A percentile compares a stretch with the other conserved stretches of the same genome.
These are phyloP conservation scores for Myopa testacea DNA, from an alignment of 2,888 invertebrate genomes.

Conservation along the genomic window DNA sequence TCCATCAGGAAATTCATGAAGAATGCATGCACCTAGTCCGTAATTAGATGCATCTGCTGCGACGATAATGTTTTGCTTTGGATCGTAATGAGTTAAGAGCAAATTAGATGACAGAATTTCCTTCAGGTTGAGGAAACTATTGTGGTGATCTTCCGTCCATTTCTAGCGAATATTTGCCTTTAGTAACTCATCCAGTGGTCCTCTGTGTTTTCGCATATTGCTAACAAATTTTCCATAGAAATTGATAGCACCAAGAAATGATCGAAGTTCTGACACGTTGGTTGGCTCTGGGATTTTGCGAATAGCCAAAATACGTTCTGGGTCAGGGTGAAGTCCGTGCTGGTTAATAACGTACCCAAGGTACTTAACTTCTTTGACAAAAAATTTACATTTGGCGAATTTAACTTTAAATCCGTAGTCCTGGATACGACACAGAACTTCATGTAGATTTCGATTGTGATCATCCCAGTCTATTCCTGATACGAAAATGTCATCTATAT, in stretches of 20 bases:
- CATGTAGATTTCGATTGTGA: constrained; percentile 37
- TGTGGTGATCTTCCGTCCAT: too few species aligned
- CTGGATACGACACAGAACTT: constrained; percentile 40
- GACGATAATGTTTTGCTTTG: constrained; percentile 45
- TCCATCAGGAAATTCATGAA: constrained; percentile 52
- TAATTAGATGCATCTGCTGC: constrained; percentile 49
- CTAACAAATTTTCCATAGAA: too few species aligned
- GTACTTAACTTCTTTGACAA: constrained; percentile 21
- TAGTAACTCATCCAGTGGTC: too few species aligned
- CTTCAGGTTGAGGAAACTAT: constrained; percentile 29
- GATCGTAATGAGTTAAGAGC: constrained; percentile 47
- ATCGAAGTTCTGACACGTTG: constrained; percentile 45
- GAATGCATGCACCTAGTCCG: constrained; percentile 45
- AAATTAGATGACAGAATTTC: constrained; percentile 44
- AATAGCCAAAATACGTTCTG: constrained; percentile 41
- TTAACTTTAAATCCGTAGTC: constrained; percentile 44
- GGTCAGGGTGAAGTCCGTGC: constrained; percentile 44
- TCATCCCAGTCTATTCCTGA: constrained; percentile 40
- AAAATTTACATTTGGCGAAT: constrained; percentile 44
- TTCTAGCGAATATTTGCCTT: too few species aligned
- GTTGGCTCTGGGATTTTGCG: constrained; percentile 44
- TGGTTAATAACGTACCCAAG: constrained; percentile 33
- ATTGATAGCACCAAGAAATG: constrained; percentile 39
- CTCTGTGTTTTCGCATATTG: too few species aligned
- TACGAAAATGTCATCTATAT: constrained; percentile 43